Base-by-base conservation (phyloP, 2,113 vertebrate genomes). In the Aspidoscelis tigris region DNA sequence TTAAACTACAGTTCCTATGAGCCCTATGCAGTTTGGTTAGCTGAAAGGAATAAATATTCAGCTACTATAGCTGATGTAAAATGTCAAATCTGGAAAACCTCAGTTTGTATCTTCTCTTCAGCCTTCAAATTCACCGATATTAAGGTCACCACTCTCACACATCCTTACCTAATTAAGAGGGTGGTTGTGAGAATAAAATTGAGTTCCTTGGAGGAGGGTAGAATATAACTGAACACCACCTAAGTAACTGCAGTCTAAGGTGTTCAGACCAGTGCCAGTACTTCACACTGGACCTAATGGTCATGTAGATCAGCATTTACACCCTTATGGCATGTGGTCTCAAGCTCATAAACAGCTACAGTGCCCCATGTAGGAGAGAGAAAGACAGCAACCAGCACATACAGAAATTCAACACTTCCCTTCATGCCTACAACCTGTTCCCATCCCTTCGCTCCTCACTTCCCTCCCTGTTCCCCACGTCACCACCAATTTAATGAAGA, bases 401-500 rank as follows among this genome's bases (percentile, higher is more conserved):
- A 70, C 22, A n/a, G 11, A 55, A 41, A 39, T 44, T 47, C 53
- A 47, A 22, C 47, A 73, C 47, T 65, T 22, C 44, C 58, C 65
- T 64, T 65, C 44, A 79, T 65, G n/a, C n/a, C 74, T 84, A 76
- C 2, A 55, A 2, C 33, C 66, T 77, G 33, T 11, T 71, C 43
- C 55, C 76, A 58, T 22, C 69, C 66, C 68, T 72, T 73, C 53
- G 3, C 7, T 70, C 58, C n/a, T 65, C 58, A 50, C 61, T 43
- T 18, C 26, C n/a, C 43, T 16, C 26, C 69, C 5, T 7, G 44
- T 64, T 55, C 50, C 33, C 1, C 3, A 2, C 2, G 3, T 10
- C 76, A 39, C 55, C 75, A 61, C 24, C 65, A 69, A 11, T 82
- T 74, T 22, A 73, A 87, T 87, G 85, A 61, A 79, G 85, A 83